Conservation (phyloP, 2,797 vertebrate species). For the Melanotaenia parkinsoni region DNA sequence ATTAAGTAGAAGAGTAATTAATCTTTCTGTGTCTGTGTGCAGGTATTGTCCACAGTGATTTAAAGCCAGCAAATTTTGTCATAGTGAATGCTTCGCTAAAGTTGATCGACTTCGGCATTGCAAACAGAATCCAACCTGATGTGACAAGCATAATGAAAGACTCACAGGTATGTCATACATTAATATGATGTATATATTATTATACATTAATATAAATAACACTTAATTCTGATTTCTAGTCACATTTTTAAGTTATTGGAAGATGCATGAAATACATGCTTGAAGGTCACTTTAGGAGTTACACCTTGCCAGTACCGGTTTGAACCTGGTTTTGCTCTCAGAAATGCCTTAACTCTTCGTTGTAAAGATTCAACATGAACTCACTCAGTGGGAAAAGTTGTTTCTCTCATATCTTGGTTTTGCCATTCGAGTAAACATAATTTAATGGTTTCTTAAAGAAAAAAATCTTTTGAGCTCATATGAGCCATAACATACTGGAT, state of each 20-base stretch:
- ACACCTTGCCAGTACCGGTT: not conserved
- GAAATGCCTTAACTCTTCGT: not conserved
- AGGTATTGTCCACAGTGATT: constrained; percentile 97
- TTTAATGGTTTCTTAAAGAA: not conserved
- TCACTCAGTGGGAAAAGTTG: not conserved
- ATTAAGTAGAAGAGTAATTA: not conserved
- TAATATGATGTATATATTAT: no score
- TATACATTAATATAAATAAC: not conserved
- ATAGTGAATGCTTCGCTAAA: constrained; percentile 96
- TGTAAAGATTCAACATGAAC: no score
- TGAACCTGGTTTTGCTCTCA: not conserved
- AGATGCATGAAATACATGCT: not conserved
- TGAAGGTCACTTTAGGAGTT: not conserved
- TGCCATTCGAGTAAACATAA: not conserved
- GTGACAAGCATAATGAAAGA: constrained; percentile 98
- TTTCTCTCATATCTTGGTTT: not conserved
- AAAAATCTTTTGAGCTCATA: not conserved
- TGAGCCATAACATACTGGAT: not conserved
- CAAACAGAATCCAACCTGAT: constrained; percentile 96
- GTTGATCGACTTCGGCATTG: constrained; percentile 97
- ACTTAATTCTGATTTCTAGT: not conserved
- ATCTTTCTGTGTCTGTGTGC: not conserved
- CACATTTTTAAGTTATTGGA: not conserved
- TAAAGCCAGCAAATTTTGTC: constrained; percentile 98
- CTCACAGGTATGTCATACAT: constrained; percentile 86